Percentiles rank a stretch among this genome's conserved stretches.
These are phyloP conservation scores for Uropetala carovei DNA, from an alignment of 2,888 invertebrate genomes.

Conservation along the genomic window DNA sequence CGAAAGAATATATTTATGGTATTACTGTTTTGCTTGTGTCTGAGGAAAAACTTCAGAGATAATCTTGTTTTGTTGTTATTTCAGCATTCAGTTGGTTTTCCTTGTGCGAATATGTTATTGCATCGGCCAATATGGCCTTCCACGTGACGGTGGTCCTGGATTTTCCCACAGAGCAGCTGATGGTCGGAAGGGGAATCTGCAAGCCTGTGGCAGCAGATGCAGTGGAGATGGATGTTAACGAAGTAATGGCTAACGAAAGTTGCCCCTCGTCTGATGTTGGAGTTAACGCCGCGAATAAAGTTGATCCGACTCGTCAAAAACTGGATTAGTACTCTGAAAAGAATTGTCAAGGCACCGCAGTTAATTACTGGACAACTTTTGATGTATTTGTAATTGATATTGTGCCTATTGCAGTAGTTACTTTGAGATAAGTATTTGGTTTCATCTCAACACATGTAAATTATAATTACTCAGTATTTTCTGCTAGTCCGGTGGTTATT, in stretches of 20 bases:
- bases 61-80: constrained; percentile 72
- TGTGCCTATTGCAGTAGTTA: constrained; percentile 49
- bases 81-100: constrained; percentile 97
- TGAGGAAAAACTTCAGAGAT: background rate
- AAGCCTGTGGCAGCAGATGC: constrained; percentile 8
- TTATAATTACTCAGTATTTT: background rate
- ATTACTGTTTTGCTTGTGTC: background rate
- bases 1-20: no score
- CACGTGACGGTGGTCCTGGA: constrained; percentile 92
- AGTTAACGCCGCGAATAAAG: constrained; percentile 3
- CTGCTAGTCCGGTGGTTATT: background rate
- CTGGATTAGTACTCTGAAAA: constrained; percentile 28
- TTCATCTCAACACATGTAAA: background rate
- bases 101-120: constrained; percentile 93
- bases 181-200: constrained; percentile 77
- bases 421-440: background rate
- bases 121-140: constrained; percentile 94
- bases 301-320: constrained; percentile 30
- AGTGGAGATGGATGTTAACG: constrained; percentile 25
- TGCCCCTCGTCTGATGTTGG: background rate
- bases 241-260: background rate
- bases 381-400: constrained; percentile 38
- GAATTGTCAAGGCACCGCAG: background rate
- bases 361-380: constrained; percentile 26
- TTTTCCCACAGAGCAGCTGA: constrained; percentile 88